Evolutionary conservation across 2,797 vertebrate species (phyloP).

Genomic region (Galaxias olidus): DNA sequence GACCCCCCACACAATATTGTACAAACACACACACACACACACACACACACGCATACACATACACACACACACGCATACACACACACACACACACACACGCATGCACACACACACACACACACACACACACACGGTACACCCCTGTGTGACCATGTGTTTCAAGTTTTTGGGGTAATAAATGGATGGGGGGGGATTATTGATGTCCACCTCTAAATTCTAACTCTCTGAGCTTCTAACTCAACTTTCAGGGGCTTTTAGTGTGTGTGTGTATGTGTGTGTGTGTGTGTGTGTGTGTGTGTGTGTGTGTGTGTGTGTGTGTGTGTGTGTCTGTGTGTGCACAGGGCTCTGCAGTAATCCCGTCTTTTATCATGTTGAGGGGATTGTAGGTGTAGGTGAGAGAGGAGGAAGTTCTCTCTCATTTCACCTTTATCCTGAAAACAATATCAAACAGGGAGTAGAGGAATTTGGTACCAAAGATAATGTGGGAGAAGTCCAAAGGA

Average conservation of each 20-base stretch:
- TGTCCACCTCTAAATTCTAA: slow-evolving; percentile 42
- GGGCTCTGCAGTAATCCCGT: slow-evolving; percentile 58
- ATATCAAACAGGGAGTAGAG: slow-evolving; percentile 27
- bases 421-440: slow-evolving; percentile 63
- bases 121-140: slow-evolving; percentile 31
- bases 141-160: slow-evolving; percentile 49
- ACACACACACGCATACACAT: slow-evolving; percentile 27
- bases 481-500: slow-evolving; percentile 31
- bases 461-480: slow-evolving; percentile 11
- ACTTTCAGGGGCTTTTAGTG: slow-evolving; percentile 56
- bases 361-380: slow-evolving; percentile 67
- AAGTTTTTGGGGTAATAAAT: slow-evolving; percentile 57
- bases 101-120: slow-evolving; percentile 9
- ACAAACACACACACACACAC: neutral
- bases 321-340: slow-evolving; percentile 18
- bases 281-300: slow-evolving; percentile 14
- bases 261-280: slow-evolving; percentile 17
- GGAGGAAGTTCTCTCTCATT: slow-evolving; percentile 55
- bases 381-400: slow-evolving; percentile 64
- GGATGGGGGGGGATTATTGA: slow-evolving; percentile 60
- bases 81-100: slow-evolving; percentile 32
- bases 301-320: neutral
- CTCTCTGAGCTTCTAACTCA: slow-evolving; percentile 47
- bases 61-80: slow-evolving; percentile 6
- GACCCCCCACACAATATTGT: no score